Percentiles rank a stretch among this genome's conserved stretches.
Evolutionary conservation across 1,140 invertebrate genomes (phyloP).

Genomic region (Schlechtendalia chinensis): DNA sequence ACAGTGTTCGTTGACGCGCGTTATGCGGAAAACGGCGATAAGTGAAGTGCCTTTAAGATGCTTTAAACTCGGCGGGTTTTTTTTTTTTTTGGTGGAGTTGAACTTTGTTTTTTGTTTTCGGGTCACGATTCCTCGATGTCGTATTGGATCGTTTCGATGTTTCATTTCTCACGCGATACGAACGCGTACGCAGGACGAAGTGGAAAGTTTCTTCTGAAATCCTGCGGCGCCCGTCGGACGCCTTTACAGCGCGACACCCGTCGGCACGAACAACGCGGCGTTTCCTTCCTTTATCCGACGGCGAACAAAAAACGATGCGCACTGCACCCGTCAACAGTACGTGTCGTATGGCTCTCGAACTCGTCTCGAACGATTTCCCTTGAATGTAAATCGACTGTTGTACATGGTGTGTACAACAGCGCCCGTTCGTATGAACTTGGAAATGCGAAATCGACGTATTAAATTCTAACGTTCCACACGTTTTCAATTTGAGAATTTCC

Average conservation of each 20-base stretch:
- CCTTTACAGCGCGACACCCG: background rate
- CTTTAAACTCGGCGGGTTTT: background rate
- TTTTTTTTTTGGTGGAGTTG: background rate
- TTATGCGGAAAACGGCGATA: background rate
- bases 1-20: too few species aligned
- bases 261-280: background rate
- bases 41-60: background rate
- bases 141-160: too few species aligned
- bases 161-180: too few species aligned
- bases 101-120: background rate
- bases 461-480: too few species aligned
- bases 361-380: background rate
- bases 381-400: too few species aligned
- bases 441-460: too few species aligned
- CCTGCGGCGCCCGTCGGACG: slow-evolving; percentile 1
- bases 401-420: too few species aligned
- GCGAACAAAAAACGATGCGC: background rate
- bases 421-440: too few species aligned
- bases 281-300: background rate
- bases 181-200: too few species aligned
- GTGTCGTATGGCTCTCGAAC: background rate
- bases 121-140: background rate
- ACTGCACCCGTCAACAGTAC: background rate
- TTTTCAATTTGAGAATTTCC: background rate
- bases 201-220: background rate